phyloP scores from a whole-genome alignment of 2,888 invertebrate genomes.

The Zhengitettix transpicula region DNA sequence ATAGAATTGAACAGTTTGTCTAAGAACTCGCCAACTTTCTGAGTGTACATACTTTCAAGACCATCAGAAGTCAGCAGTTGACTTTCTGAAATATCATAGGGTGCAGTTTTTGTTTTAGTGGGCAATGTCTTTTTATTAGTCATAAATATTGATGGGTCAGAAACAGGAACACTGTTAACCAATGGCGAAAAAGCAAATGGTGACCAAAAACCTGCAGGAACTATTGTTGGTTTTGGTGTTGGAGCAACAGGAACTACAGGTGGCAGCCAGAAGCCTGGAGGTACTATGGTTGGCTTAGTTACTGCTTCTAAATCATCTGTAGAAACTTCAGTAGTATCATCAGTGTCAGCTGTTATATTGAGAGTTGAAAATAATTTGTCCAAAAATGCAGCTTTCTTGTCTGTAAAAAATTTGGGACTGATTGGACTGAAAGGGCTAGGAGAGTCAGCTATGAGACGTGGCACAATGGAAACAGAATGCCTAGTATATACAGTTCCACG shows the following conservation, averaged over 20 bases:
- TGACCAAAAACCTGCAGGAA: conserved; percentile 22
- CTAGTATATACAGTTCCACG: too few relatives aligned
- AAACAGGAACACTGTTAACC: background rate
- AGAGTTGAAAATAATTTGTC: conserved; percentile 21
- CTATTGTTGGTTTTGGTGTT: conserved; percentile 21
- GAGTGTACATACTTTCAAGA: conserved; percentile 19
- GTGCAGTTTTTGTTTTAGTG: background rate
- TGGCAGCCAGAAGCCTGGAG: background rate
- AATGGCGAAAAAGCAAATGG: conserved; percentile 15
- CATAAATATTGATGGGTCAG: background rate
- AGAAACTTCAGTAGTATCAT: background rate
- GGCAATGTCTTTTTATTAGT: background rate
- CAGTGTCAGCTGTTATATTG: conserved; percentile 16
- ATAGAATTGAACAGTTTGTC: conserved; percentile 21
- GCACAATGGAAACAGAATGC: too few relatives aligned
- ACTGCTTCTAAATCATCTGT: background rate
- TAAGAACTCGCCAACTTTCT: conserved; percentile 21
- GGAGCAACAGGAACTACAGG: conserved; percentile 5
- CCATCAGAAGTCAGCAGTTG: too few relatives aligned
- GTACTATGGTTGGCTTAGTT: background rate
- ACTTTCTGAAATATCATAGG: conserved; percentile 7
- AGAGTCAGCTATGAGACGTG: background rate
- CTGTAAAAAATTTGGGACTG: conserved; percentile 19
- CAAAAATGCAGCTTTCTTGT: conserved; percentile 21
- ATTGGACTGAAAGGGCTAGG: background rate